Evolutionary conservation across 2,888 invertebrate genomes (phyloP).

Genomic region (Lacanobia oleracea): DNA sequence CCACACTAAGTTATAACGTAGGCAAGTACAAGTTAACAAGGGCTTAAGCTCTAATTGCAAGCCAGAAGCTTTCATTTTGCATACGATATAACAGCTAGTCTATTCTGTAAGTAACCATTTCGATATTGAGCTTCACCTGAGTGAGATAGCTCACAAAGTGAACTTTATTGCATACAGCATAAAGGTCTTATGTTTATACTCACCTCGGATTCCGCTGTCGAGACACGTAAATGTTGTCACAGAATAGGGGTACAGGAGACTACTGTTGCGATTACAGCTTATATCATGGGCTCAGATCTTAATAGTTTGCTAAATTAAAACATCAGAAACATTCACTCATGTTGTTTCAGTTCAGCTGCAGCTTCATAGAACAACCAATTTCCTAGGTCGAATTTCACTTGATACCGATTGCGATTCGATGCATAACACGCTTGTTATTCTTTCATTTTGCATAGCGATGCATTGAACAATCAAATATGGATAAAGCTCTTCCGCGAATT

Average conservation of each 20-base stretch:
- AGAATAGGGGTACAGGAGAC: too few species aligned
- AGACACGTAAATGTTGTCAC: too few species aligned
- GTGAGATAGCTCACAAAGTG: too few species aligned
- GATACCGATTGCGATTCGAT: conserved; percentile 21
- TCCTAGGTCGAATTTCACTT: conserved; percentile 39
- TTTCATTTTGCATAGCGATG: conserved; percentile 44
- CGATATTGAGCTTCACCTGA: too few species aligned
- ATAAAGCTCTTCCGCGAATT: conserved; percentile 41
- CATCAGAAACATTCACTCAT: conserved; percentile 19
- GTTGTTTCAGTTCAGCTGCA: conserved; percentile 9
- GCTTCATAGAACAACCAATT: conserved; percentile 36
- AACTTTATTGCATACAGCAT: too few species aligned
- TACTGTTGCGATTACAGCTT: conserved; percentile 11
- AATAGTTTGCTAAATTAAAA: conserved; percentile 13
- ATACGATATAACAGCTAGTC: conserved; percentile 16
- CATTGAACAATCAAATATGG: conserved; percentile 42
- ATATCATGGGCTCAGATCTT: conserved; percentile 12
- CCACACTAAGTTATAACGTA: background rate
- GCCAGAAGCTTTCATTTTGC: conserved; percentile 31
- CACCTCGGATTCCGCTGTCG: too few species aligned
- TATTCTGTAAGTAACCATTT: too few species aligned
- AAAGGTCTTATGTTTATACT: too few species aligned
- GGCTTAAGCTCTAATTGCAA: conserved; percentile 24
- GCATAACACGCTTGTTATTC: conserved; percentile 37
- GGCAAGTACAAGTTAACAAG: conserved; percentile 6